Conservation (phyloP, 2,888 invertebrate genomes). For the Tryphoninae sp. region DNA sequence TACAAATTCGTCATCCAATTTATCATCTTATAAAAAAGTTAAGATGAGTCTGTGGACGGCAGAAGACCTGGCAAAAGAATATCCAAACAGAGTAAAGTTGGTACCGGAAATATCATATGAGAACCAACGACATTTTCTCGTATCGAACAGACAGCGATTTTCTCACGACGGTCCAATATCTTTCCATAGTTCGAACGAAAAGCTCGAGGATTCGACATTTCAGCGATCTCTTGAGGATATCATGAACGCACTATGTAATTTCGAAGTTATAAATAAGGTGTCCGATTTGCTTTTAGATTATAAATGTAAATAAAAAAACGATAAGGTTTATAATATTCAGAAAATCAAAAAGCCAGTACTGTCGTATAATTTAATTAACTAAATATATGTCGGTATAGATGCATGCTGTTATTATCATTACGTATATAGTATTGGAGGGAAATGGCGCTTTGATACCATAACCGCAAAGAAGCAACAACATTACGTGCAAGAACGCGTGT, state of each 20-base stretch:
- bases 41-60: conserved; percentile 63
- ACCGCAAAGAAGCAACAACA: too few relatives aligned
- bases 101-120: conserved; percentile 62
- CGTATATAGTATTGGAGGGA: too few relatives aligned
- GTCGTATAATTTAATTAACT: too few relatives aligned
- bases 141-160: conserved; percentile 68
- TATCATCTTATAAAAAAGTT: conserved; percentile 55
- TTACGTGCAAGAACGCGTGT: too few relatives aligned
- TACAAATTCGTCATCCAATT: not conserved
- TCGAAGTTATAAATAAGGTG: conserved; percentile 83
- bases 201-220: not conserved
- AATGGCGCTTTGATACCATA: too few relatives aligned
- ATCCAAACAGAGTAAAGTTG: conserved; percentile 65
- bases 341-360: not conserved
- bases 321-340: not conserved
- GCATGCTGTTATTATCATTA: too few relatives aligned
- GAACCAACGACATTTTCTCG: conserved; percentile 43
- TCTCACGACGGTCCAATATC: conserved; percentile 20
- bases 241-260: conserved; percentile 86
- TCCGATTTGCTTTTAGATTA: conserved; percentile 75
- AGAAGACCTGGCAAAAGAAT: conserved; percentile 67
- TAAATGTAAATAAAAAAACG: conserved; percentile 11
- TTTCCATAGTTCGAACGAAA: not conserved
- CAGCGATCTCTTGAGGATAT: conserved; percentile 79
- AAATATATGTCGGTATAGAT: too few relatives aligned